Conservation (phyloP, 2,888 invertebrate genomes). For the Athripsodes cinereus region DNA sequence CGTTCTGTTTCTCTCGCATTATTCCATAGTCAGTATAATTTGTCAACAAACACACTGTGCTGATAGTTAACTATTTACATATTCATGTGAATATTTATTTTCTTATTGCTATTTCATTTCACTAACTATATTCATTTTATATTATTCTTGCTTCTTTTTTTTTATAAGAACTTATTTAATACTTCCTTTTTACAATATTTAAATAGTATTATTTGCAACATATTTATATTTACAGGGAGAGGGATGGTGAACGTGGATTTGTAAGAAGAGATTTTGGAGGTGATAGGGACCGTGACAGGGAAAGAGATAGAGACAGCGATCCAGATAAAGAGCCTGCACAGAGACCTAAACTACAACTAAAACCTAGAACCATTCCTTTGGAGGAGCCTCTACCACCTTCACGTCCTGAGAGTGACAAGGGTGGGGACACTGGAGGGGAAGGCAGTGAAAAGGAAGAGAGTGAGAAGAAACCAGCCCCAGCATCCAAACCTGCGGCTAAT, state of each 20-base stretch:
- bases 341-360: conserved; percentile 72
- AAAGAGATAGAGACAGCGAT: conserved; percentile 29
- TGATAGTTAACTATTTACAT: no score
- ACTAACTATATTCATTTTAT: no score
- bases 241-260: conserved; percentile 31
- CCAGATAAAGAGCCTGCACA: conserved; percentile 49
- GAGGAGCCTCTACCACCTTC: conserved; percentile 42
- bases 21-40: no score
- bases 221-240: neutral
- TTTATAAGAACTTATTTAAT: no score
- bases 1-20: no score
- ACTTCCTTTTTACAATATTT: no score
- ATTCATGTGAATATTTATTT: no score
- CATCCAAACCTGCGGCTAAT: conserved; percentile 57
- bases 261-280: conserved; percentile 26
- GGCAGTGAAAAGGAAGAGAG: conserved; percentile 29
- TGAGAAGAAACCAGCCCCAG: conserved; percentile 30
- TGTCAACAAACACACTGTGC: no score
- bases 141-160: no score
- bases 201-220: neutral
- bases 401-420: conserved; percentile 31
- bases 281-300: conserved; percentile 27
- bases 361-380: conserved; percentile 73
- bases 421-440: conserved; percentile 11
- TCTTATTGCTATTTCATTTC: no score